Evolutionary conservation across 2,888 invertebrate genomes (phyloP), one percentile per base, ranked within the genome.

Genomic region (Corbicula japonica): DNA sequence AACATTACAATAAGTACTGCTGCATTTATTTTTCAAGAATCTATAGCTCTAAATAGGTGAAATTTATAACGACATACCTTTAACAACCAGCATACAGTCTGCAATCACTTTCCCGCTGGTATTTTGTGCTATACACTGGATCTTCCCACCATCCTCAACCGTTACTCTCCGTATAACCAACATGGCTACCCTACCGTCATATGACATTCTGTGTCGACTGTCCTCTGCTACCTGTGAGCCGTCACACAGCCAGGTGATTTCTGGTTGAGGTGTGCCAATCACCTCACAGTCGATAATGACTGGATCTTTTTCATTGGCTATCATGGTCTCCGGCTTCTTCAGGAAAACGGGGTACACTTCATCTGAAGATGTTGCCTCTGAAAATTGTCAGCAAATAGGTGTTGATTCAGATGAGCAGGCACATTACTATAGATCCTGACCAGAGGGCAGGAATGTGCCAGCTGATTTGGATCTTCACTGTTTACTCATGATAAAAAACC

Each of bases 221-320:
- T 68, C 72, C 15, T 78, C 76, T 2, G 56, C 58, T 10, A 91
- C 62, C 26, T 71, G 73, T 26, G 35, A 44, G 26, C 83, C 83
- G 61, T 90, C 88, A 38, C 79, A 74, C 48, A 76, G 80, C 91
- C 91, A 91, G 30, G 72, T 74, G 61, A 91, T 76, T 32, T 54
- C 81, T 35, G 89, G 90, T 70, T 86, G 80, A 0, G 91, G 91
- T 3, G 88, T 84, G 5, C 91, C 91, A 58, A 88, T 89, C 61
- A 90, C 87, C 70, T 89, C 89, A 82, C 90, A 88, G 65, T 89
- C 89, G 41, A 90, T 83, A 15, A 87, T 70, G 15, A 89, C 85
- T 8, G 74, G 80, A 65, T 89, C 89, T 1, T 86, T 86, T 23
- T 87, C 86, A 58, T 83, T 75, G 23, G 87, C 79, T 15, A 82